Evolutionary conservation across 2,797 vertebrate species (phyloP).

Genomic region (Coendou prehensilis): DNA sequence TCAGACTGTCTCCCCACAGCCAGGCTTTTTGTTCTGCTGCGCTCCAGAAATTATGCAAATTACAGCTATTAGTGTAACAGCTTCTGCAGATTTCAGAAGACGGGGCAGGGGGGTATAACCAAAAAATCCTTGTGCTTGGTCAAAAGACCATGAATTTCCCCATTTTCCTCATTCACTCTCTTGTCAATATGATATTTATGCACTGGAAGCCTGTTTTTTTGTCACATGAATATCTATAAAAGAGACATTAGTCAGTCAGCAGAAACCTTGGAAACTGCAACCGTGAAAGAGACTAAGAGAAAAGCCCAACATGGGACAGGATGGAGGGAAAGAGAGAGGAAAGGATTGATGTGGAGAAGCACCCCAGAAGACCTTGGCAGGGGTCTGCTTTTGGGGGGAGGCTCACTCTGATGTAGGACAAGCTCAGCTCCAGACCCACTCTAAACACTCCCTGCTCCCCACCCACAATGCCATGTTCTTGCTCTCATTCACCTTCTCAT

Average conservation of each 20-base stretch:
- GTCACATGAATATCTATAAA: slow-evolving; percentile 59
- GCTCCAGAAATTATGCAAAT: slow-evolving; percentile 71
- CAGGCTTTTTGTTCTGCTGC: slow-evolving; percentile 28
- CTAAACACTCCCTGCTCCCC: not conserved
- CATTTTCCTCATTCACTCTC: slow-evolving; percentile 57
- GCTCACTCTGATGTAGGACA: not conserved
- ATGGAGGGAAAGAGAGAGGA: not conserved
- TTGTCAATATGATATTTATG: slow-evolving; percentile 68
- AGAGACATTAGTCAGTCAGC: slow-evolving; percentile 64
- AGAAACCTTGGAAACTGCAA: slow-evolving; percentile 62
- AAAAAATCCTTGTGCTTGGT: slow-evolving; percentile 48
- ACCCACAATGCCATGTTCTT: not conserved
- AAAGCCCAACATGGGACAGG: not conserved
- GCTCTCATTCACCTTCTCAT: not conserved
- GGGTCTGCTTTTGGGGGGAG: not conserved
- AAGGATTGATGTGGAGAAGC: too few species aligned
- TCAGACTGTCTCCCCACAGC: slow-evolving; percentile 54
- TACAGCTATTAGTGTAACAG: slow-evolving; percentile 50
- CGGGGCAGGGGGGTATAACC: not conserved
- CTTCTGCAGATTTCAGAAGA: slow-evolving; percentile 71
- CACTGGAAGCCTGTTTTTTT: slow-evolving; percentile 57
- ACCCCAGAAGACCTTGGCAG: not conserved
- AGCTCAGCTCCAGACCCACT: too few species aligned
- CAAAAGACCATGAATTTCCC: slow-evolving; percentile 73
- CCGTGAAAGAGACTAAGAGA: not conserved